Evolutionary conservation across 2,888 invertebrate genomes (phyloP).

Genomic region (Lutraria lutraria): DNA sequence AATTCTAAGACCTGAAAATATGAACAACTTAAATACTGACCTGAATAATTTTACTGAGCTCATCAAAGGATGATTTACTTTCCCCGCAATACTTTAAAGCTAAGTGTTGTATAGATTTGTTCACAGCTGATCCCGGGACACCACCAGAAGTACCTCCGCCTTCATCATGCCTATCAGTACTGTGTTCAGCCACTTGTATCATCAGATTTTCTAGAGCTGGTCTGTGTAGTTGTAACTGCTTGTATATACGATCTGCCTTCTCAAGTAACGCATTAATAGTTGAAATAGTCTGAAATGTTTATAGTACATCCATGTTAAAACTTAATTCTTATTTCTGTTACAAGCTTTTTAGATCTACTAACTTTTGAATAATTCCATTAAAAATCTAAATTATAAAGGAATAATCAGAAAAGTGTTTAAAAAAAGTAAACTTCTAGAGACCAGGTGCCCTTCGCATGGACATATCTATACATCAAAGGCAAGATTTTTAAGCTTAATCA

Average conservation of each 20-base stretch:
- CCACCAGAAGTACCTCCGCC: slow-evolving; percentile 63
- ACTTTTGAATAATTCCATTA: too few species aligned
- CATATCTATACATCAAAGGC: too few species aligned
- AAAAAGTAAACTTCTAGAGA: too few species aligned
- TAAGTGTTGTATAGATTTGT: slow-evolving; percentile 96
- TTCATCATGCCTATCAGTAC: slow-evolving; percentile 78
- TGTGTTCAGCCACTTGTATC: slow-evolving; percentile 94
- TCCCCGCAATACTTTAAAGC: slow-evolving; percentile 98
- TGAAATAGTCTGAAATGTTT: slow-evolving; percentile 91
- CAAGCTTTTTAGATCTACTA: too few species aligned
- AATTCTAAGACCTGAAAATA: too few species aligned
- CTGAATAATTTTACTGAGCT: slow-evolving; percentile 91
- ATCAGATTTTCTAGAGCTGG: slow-evolving; percentile 94
- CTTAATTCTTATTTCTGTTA: too few species aligned
- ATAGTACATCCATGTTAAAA: too few species aligned
- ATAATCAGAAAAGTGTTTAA: too few species aligned
- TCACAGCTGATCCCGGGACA: slow-evolving; percentile 89
- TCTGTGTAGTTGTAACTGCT: slow-evolving; percentile 95
- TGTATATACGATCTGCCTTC: slow-evolving; percentile 97
- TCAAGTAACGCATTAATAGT: slow-evolving; percentile 96
- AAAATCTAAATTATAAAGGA: too few species aligned
- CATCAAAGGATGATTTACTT: slow-evolving; percentile 97
- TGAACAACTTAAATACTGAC: slow-evolving; percentile 63
- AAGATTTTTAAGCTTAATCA: too few species aligned
- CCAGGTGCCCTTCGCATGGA: too few species aligned